Evolutionary conservation across 1,140 invertebrate genomes (phyloP).

Genomic region (Catajapyx aquilonaris): DNA sequence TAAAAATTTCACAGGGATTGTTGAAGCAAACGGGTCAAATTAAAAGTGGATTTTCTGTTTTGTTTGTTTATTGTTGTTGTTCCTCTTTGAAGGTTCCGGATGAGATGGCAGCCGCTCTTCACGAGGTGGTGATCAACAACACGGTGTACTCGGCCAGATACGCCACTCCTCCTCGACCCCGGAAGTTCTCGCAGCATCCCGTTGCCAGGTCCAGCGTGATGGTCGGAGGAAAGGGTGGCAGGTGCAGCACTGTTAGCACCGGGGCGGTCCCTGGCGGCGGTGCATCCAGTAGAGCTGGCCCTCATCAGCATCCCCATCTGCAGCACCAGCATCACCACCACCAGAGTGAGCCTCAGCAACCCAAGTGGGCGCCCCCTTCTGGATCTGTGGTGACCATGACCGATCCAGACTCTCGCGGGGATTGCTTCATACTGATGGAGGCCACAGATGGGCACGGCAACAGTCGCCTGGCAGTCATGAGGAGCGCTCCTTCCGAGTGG

Average conservation of each 20-base stretch:
- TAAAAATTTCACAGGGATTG: too few species aligned
- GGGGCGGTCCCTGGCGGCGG: neutral
- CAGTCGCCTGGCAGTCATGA: neutral
- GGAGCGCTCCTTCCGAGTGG: too few species aligned
- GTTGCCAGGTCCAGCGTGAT: too few species aligned
- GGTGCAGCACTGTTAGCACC: too few species aligned
- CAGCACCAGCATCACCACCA: too few species aligned
- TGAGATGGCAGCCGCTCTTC: neutral
- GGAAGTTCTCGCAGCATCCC: neutral
- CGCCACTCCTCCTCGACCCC: conserved; percentile 6
- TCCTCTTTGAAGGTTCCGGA: too few species aligned
- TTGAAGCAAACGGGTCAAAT: too few species aligned
- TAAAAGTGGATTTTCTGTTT: too few species aligned
- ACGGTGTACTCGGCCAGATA: conserved; percentile 7
- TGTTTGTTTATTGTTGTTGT: too few species aligned
- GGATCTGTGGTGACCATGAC: neutral
- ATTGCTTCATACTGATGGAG: neutral
- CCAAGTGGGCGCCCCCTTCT: neutral
- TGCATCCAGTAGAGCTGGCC: too few species aligned
- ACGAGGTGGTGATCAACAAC: conserved; percentile 7
- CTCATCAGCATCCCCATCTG: too few species aligned
- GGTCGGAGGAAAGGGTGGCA: too few species aligned
- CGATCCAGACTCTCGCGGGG: neutral
- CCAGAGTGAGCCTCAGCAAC: neutral
- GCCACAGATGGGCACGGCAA: neutral